Evolutionary conservation across 2,888 invertebrate genomes (phyloP).

Genomic region (Lapara coniferarum): DNA sequence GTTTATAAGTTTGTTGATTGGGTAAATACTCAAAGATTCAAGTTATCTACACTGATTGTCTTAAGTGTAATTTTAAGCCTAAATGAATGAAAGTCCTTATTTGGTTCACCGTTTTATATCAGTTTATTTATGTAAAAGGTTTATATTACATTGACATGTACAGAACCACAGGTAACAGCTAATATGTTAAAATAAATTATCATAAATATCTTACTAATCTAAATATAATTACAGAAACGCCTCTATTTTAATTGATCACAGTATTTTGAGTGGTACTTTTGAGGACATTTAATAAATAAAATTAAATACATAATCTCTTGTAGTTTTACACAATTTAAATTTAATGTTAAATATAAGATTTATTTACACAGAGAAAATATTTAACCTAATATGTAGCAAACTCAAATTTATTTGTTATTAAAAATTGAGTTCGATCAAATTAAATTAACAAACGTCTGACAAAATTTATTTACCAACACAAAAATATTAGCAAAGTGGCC

Average conservation of each 20-base stretch:
- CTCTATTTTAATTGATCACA: constrained; percentile 1
- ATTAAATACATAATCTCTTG: neutral
- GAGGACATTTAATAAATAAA: neutral
- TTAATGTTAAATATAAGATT: neutral
- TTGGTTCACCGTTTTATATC: neutral
- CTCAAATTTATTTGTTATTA: no score
- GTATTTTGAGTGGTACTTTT: constrained; percentile 13
- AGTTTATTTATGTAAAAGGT: neutral
- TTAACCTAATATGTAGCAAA: no score
- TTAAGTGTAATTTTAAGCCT: neutral
- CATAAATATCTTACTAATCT: neutral
- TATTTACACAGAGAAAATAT: neutral
- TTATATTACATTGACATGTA: neutral
- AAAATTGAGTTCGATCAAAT: no score
- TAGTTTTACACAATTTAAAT: neutral
- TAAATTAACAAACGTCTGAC: no score
- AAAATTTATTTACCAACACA: no score
- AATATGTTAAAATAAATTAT: neutral
- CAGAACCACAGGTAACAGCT: neutral
- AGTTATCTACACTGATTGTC: neutral
- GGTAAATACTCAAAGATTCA: no score
- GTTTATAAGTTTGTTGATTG: no score
- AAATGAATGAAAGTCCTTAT: no score
- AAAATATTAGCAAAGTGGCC: no score
- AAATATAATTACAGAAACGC: neutral